phyloP scores from a whole-genome alignment of 2,888 invertebrate species.

The Orthosia cruda region DNA sequence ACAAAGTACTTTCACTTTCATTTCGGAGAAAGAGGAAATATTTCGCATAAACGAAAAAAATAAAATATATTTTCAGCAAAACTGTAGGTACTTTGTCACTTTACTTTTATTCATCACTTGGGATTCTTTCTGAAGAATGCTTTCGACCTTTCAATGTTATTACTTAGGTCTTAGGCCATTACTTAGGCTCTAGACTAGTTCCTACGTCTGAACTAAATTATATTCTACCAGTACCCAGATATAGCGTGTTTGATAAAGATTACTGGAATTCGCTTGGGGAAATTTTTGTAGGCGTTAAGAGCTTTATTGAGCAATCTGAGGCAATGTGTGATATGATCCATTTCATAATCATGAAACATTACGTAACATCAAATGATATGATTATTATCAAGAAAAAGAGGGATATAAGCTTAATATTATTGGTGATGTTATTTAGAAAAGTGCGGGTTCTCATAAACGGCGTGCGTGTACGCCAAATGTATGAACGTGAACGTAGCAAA shows the following conservation, averaged over 20 bases:
- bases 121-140: slow-evolving; percentile 41
- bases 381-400: too few species aligned
- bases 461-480: too few species aligned
- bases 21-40: slow-evolving; percentile 6
- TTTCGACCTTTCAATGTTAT: slow-evolving; percentile 3
- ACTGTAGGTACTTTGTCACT: slow-evolving; percentile 34
- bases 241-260: slow-evolving; percentile 2
- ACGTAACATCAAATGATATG: too few species aligned
- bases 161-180: slow-evolving; percentile 29
- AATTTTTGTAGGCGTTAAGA: not conserved
- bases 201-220: slow-evolving; percentile 3
- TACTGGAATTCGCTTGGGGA: not conserved
- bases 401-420: too few species aligned
- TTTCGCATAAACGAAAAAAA: not conserved
- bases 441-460: too few species aligned
- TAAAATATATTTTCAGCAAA: slow-evolving; percentile 1
- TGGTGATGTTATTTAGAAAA: too few species aligned
- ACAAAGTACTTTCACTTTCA: slow-evolving; percentile 40
- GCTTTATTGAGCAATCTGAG: not conserved
- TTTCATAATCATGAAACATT: too few species aligned
- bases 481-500: too few species aligned
- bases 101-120: slow-evolving; percentile 40
- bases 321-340: too few species aligned
- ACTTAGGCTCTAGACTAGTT: not conserved
- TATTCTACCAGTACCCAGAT: not conserved